phyloP scores from a whole-genome alignment of 2,797 vertebrate genomes.

The Muraenolepis orangiensis region DNA sequence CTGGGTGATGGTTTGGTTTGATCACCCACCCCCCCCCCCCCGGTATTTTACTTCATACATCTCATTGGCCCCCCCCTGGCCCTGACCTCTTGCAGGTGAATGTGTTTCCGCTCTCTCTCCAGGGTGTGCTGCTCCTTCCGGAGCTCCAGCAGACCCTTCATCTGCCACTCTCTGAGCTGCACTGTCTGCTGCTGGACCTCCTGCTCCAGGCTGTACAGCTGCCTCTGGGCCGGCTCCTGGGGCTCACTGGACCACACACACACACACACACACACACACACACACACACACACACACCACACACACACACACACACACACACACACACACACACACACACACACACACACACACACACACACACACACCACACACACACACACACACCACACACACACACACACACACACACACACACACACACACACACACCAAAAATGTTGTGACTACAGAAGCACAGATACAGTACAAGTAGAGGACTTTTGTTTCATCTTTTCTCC shows the following conservation, averaged over 20 bases:
- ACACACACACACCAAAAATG: too few relatives aligned
- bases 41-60: too few relatives aligned
- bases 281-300: not conserved
- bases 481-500: too few relatives aligned
- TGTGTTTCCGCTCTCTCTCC: constrained; percentile 69
- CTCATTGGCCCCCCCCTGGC: too few relatives aligned
- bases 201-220: constrained; percentile 58
- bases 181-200: constrained; percentile 65
- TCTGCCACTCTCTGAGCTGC: constrained; percentile 76
- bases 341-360: not conserved
- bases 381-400: too few relatives aligned
- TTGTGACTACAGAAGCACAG: too few relatives aligned
- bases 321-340: not conserved
- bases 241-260: constrained; percentile 55
- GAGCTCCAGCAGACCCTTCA: constrained; percentile 77
- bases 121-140: constrained; percentile 64
- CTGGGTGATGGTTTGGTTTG: too few relatives aligned
- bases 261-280: constrained; percentile 12
- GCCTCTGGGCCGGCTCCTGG: constrained; percentile 50
- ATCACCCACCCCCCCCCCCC: too few relatives aligned
- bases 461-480: too few relatives aligned
- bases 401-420: too few relatives aligned
- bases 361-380: too few relatives aligned
- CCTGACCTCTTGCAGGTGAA: constrained; percentile 76
- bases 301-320: not conserved